These are phyloP conservation scores for Halesus radiatus DNA, from an alignment of 1,140 invertebrate genomes.

Conservation along the genomic window DNA sequence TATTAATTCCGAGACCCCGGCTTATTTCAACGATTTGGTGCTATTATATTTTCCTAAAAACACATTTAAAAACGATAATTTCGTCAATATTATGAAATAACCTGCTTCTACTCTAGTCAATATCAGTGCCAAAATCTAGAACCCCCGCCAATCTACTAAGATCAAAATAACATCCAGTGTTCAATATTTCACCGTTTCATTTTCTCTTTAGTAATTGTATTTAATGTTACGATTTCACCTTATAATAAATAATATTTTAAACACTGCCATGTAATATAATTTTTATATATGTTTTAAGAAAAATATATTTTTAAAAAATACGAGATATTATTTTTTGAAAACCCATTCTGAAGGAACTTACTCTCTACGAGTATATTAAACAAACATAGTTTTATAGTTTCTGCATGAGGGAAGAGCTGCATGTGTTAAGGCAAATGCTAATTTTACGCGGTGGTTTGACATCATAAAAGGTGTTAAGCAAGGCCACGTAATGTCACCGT, in stretches of 20 bases:
- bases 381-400: too few species aligned
- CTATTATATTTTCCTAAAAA: neutral
- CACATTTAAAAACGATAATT: too few species aligned
- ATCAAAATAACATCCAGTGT: neutral
- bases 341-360: neutral
- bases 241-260: constrained; percentile 35
- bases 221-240: constrained; percentile 19
- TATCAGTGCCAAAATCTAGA: neutral
- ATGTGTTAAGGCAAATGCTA: too few species aligned
- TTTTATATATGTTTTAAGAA: constrained; percentile 46
- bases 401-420: too few species aligned
- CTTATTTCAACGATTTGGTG: neutral
- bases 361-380: too few species aligned
- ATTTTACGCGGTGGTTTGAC: too few species aligned
- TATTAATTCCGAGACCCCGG: neutral
- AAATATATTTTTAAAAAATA: constrained; percentile 53
- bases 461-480: too few species aligned
- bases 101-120: constrained; percentile 6
- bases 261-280: constrained; percentile 57
- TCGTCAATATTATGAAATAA: too few species aligned
- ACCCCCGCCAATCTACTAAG: neutral
- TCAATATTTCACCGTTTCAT: neutral
- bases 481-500: too few species aligned
- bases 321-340: neutral
- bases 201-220: neutral